phyloP scores from a whole-genome alignment of 35 echinoderm and acorn worm species.

The Holothuria glaberrima region DNA sequence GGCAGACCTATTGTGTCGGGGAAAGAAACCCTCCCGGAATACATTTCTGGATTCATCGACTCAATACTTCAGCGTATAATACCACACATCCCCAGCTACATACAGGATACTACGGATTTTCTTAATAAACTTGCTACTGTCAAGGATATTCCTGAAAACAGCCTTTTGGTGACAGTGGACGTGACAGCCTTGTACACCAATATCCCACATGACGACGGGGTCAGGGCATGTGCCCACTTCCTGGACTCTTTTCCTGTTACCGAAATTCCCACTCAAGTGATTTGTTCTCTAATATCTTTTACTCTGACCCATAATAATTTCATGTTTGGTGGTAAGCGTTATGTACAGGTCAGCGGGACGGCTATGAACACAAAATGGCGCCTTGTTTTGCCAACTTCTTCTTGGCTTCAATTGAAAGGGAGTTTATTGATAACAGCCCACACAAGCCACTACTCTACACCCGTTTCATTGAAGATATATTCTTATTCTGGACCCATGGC shows the following conservation, averaged over 20 bases:
- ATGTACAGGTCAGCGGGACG: not conserved
- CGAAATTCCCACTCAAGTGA: not conserved
- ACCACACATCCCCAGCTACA: not conserved
- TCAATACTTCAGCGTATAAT: not conserved
- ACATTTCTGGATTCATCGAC: constrained; percentile 26
- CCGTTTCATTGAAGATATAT: not conserved
- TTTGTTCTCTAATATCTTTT: not conserved
- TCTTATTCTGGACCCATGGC: not conserved
- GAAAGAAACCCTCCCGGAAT: not conserved
- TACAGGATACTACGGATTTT: constrained; percentile 33
- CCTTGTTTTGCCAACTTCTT: not conserved
- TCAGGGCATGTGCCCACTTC: not conserved
- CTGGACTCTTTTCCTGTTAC: not conserved
- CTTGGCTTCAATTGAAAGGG: too few species aligned
- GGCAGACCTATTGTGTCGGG: constrained; percentile 22
- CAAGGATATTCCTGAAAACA: not conserved
- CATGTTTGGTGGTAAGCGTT: too few species aligned
- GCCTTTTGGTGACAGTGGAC: not conserved
- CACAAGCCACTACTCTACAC: too few species aligned
- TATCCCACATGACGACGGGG: too few species aligned
- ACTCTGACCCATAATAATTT: not conserved
- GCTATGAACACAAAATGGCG: not conserved
- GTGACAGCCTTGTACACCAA: too few species aligned
- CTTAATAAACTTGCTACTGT: not conserved
- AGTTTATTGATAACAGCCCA: too few species aligned